Percentiles rank a stretch among this genome's conserved stretches.
These are phyloP conservation scores for Temnothorax ravouxi DNA, from an alignment of 2,888 invertebrate species.

Conservation along the genomic window DNA sequence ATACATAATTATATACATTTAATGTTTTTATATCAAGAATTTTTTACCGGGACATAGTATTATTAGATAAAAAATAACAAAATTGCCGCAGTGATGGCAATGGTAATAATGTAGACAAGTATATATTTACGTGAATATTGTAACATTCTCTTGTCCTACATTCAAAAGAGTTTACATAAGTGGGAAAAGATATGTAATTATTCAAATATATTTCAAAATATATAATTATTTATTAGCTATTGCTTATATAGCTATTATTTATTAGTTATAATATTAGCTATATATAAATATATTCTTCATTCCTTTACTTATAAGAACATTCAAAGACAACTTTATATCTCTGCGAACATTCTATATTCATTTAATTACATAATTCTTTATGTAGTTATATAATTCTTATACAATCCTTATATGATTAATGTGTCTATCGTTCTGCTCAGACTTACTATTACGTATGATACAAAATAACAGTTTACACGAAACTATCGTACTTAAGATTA, in stretches of 20 bases:
- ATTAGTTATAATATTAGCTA: too few species aligned
- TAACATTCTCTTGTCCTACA: conserved; percentile 5
- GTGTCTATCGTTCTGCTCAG: neutral
- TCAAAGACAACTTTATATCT: neutral
- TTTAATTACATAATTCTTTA: conserved; percentile 1
- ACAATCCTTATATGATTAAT: neutral
- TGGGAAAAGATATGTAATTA: conserved; percentile 3
- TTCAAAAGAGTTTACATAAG: conserved; percentile 23
- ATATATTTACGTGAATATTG: conserved; percentile 4
- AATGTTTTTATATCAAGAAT: neutral
- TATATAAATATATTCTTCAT: neutral
- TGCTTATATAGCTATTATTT: too few species aligned
- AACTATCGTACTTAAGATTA: conserved; percentile 46
- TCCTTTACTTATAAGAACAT: conserved; percentile 9
- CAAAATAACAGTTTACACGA: neutral
- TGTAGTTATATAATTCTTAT: neutral
- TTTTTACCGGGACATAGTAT: neutral
- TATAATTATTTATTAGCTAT: neutral
- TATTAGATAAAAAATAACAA: neutral
- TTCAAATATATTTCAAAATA: neutral
- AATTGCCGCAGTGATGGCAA: neutral
- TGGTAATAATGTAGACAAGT: neutral
- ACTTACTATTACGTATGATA: conserved; percentile 10
- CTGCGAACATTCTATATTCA: neutral
- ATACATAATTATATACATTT: neutral